These are phyloP conservation scores for Porites lutea DNA, from an alignment of 64 coral and sea anemone genomes.

Conservation along the genomic window DNA sequence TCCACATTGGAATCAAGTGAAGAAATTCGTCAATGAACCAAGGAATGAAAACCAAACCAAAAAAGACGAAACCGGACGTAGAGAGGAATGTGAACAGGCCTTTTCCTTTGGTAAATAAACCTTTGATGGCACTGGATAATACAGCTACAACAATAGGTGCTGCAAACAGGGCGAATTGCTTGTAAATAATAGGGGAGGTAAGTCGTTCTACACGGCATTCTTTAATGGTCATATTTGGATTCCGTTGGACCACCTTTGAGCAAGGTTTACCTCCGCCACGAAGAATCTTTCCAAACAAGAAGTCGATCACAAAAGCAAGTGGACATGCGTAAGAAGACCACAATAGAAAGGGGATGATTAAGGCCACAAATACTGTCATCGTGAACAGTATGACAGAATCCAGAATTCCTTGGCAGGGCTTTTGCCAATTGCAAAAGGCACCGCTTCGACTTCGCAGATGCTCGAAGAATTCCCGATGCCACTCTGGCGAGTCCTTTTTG, in stretches of 20 bases:
- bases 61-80: conserved; percentile 16
- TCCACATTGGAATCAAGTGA: conserved; percentile 51
- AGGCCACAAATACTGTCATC: conserved; percentile 19
- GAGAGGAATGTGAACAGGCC: conserved; percentile 4
- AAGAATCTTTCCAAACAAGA: conserved; percentile 61
- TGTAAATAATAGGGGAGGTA: not conserved
- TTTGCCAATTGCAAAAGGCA: conserved; percentile 42
- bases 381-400: conserved; percentile 32
- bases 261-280: conserved; percentile 28
- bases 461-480: conserved; percentile 72
- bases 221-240: not conserved
- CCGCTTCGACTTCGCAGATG: conserved; percentile 66
- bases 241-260: not conserved
- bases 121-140: not conserved
- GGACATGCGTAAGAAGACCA: conserved; percentile 60
- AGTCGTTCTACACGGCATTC: conserved; percentile 5
- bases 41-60: conserved; percentile 57
- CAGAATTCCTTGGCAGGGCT: conserved; percentile 46
- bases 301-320: conserved; percentile 55
- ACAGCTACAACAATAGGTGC: not conserved
- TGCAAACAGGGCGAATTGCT: conserved; percentile 32
- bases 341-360: conserved; percentile 46
- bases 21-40: conserved; percentile 76
- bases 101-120: conserved; percentile 10
- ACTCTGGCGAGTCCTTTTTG: conserved; percentile 50